These are phyloP conservation scores for Rhyacophila brunnea DNA, from an alignment of 1,140 invertebrate species.

Conservation along the genomic window DNA sequence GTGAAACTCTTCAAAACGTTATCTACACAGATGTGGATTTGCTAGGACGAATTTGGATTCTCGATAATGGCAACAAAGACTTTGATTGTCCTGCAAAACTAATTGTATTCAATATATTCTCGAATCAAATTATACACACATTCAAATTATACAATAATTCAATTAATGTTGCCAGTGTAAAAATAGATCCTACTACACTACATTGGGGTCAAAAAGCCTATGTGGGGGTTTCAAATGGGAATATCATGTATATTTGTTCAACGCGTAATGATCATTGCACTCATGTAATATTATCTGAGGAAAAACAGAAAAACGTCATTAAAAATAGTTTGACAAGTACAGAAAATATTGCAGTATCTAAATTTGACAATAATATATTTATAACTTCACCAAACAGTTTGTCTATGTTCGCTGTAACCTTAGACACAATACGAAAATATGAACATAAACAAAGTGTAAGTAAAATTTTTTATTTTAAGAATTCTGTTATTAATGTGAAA, in stretches of 20 bases:
- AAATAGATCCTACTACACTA: slow-evolving; percentile 8
- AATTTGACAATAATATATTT: slow-evolving; percentile 18
- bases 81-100: slow-evolving; percentile 23
- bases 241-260: slow-evolving; percentile 18
- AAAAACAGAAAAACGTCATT: not conserved
- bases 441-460: not conserved
- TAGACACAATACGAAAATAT: slow-evolving; percentile 13
- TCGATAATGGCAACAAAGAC: slow-evolving; percentile 19
- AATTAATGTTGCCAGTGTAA: slow-evolving; percentile 12
- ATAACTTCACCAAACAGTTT: slow-evolving; percentile 12
- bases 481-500: not conserved
- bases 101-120: slow-evolving; percentile 19
- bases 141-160: slow-evolving; percentile 7
- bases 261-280: slow-evolving; percentile 10
- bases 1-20: slow-evolving; percentile 19
- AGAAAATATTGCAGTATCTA: slow-evolving; percentile 19
- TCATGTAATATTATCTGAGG: slow-evolving; percentile 12
- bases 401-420: slow-evolving; percentile 8
- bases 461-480: not conserved
- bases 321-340: slow-evolving; percentile 7
- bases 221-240: slow-evolving; percentile 25
- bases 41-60: slow-evolving; percentile 28
- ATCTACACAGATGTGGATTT: slow-evolving; percentile 24
- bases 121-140: slow-evolving; percentile 9
- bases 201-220: slow-evolving; percentile 9